Conservation (phyloP, 2,888 invertebrate genomes). For the Falcaria lacertinaria region DNA sequence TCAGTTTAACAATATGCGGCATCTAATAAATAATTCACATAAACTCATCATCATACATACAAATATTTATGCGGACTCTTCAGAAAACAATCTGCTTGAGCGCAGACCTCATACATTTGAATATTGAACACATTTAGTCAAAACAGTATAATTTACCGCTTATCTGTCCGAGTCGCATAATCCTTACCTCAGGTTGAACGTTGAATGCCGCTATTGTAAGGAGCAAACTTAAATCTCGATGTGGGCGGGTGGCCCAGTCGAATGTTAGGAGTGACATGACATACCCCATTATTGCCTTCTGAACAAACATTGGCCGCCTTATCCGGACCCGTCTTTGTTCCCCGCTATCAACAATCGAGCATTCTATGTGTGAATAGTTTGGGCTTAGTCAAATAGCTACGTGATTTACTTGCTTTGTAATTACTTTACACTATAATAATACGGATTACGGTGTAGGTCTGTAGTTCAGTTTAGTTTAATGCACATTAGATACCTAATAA, state of each 20-base stretch:
- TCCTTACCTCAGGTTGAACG: slow-evolving; percentile 3
- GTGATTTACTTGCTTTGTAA: neutral
- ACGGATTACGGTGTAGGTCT: neutral
- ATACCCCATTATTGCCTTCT: slow-evolving; percentile 69
- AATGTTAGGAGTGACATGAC: slow-evolving; percentile 63
- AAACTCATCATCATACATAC: neutral
- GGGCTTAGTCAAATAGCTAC: slow-evolving; percentile 1
- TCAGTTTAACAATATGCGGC: neutral
- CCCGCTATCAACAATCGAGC: slow-evolving; percentile 14
- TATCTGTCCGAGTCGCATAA: slow-evolving; percentile 1
- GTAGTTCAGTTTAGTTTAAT: too few relatives aligned
- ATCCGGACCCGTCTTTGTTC: slow-evolving; percentile 43
- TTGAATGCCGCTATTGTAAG: slow-evolving; percentile 8
- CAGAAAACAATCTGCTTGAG: neutral
- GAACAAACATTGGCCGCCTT: slow-evolving; percentile 64
- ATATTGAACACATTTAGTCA: neutral
- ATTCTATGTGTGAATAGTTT: slow-evolving; percentile 13
- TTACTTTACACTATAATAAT: neutral
- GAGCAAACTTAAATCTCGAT: slow-evolving; percentile 29
- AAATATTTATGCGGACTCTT: neutral
- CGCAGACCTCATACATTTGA: neutral
- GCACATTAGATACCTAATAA: too few relatives aligned
- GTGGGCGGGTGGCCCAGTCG: slow-evolving; percentile 56
- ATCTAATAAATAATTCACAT: neutral
- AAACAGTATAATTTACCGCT: slow-evolving; percentile 1